Base-by-base conservation (phyloP, 2,113 vertebrate genomes). In the Apteryx mantelli region DNA sequence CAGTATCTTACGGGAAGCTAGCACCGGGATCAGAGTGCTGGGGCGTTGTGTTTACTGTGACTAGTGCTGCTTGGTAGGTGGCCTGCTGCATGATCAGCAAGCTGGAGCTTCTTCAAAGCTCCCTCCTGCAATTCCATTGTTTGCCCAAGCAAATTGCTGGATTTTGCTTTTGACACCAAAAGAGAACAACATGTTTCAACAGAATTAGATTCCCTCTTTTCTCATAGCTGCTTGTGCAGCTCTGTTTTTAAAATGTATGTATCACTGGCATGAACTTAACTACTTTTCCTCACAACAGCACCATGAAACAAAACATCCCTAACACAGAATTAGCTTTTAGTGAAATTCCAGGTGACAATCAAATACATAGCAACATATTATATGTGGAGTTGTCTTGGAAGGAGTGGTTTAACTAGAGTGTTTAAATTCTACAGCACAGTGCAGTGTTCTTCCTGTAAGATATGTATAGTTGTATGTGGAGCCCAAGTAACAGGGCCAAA, bases 91-190 rank as follows among this genome's bases (percentile, higher is more conserved):
- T 0, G 11, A 58, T 65, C 82, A 55, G 28, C 66, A 50, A 46
- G 46, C 75, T 94, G 89, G 68, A 89, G 76, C 66, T 70, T 58
- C 84, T 91, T 65, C 84, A 83, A 17, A 12, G 3, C 28, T 89
- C n/a, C 61, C 42, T 92, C 46, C 44, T 76, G 26, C 44, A 76
- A 40, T 4, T 53, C 60, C 40, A 38, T 1, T 77, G 53, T 65
- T 91, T 82, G 58, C 84, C 44, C 63, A 88, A 85, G 78, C n/a
- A 93, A 92, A 91, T 74, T 56, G 36, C 63, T 73, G 53, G 58
- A 18, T 92, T 87, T 89, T 12, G 50, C 63, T 95, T 91, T 74
- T 88, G 58, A 86, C 70, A 60, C 30, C 4, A 5, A 66, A 83
- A 81, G 61, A 61, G 42, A 83, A 69, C 34, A 82, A 96, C 44